These are phyloP conservation scores for Cataglyphis hispanica DNA, from an alignment of 1,140 invertebrate species.

Conservation along the genomic window DNA sequence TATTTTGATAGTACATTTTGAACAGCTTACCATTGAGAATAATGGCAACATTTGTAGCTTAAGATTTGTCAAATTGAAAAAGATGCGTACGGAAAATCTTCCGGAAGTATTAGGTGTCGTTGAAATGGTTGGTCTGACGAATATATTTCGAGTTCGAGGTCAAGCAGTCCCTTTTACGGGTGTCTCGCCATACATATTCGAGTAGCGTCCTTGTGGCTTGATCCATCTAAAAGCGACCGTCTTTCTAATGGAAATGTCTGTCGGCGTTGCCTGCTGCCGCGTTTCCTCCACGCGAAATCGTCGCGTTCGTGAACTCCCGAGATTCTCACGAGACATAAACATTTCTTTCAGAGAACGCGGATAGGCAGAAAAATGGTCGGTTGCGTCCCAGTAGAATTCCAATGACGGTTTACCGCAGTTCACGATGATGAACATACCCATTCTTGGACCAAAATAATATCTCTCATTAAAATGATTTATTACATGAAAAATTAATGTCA, in stretches of 20 bases:
- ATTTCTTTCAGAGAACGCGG: constrained; percentile 6
- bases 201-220: constrained; percentile 56
- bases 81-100: not conserved
- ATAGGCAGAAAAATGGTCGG: constrained; percentile 10
- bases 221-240: constrained; percentile 59
- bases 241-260: constrained; percentile 69
- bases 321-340: constrained; percentile 42
- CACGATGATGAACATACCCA: not conserved
- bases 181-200: constrained; percentile 61
- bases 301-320: constrained; percentile 34
- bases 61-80: not conserved
- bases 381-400: constrained; percentile 1
- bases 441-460: not conserved
- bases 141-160: constrained; percentile 61
- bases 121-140: constrained; percentile 18
- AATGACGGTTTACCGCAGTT: not conserved
- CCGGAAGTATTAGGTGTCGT: constrained; percentile 9
- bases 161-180: constrained; percentile 36
- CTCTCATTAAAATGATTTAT: not conserved
- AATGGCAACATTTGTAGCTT: not conserved
- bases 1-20: not conserved
- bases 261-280: constrained; percentile 10
- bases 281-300: constrained; percentile 20
- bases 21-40: not conserved
- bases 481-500: not conserved